Base-by-base conservation (phyloP, 53 echinoderm and acorn worm genomes). In the Echinometra lucunter region DNA sequence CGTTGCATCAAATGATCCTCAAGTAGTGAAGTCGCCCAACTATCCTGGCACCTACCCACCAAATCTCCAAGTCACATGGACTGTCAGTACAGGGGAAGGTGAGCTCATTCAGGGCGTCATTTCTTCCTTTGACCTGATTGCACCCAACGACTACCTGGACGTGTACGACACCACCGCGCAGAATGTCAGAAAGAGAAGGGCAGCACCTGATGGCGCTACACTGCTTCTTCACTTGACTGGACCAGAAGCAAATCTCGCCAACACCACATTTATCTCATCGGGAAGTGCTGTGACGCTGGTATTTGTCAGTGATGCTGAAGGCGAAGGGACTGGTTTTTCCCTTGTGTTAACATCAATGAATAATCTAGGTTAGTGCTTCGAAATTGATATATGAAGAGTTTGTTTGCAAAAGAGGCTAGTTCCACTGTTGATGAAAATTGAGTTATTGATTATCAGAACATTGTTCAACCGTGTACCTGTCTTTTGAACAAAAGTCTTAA, bases 31-130 rank as follows among this genome's bases (percentile, higher is more conserved):
- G 42, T 94, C 94, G 1, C 94, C 94, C 60, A 83, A 94, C 82
- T 83, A 60, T 47, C 94, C 94, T 15, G 45, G 45, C 25, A 15
- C 13, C 94, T 94, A 94, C 66, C 87, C 94, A 83, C 66, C 94
- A 4, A 94, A 94, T 66, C 58, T 94, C 45, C 94, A 94, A 60
- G 94, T 83, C 40, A 44, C 83, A 21, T 94, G 85, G 82, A 94
- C 94, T 0, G 66, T 94, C 10, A 58, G 66, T 15, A 66, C 83
- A 63, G 23, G 0, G 13, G 83, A 58, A 25, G 94, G 83, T 23
- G 45, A 66, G 16, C 56, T 66, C 82, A 58, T 94, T 81, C 58
- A 63, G 66, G 94, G 82, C 16, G 58, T 82, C 45, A 27, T 94
- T 58, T 82, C 94, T 1, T 45, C 63, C 94, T 94, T 94, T 19